These are phyloP conservation scores for Drosophila testacea DNA, from an alignment of 2,888 invertebrate genomes.

Conservation along the genomic window DNA sequence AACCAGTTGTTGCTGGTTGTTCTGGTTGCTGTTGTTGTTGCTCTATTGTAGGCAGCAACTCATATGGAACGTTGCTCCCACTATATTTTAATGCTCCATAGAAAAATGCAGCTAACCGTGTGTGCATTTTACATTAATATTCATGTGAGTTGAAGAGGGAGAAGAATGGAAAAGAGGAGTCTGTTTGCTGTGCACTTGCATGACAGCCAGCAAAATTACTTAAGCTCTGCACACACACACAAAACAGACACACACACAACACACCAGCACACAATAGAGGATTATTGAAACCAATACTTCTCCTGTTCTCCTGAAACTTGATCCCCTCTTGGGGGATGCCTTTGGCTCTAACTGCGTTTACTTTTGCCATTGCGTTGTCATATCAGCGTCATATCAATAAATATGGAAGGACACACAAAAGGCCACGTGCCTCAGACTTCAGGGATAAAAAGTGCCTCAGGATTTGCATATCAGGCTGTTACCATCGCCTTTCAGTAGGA, in stretches of 20 bases:
- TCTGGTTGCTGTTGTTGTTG: not conserved
- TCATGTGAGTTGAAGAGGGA: conserved; percentile 45
- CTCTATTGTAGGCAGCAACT: conserved; percentile 74
- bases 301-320: conserved; percentile 40
- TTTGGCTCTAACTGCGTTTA: conserved; percentile 18
- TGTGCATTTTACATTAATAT: conserved; percentile 79
- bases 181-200: conserved; percentile 78
- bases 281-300: conserved; percentile 55
- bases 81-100: conserved; percentile 71
- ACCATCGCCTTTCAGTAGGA: conserved; percentile 35
- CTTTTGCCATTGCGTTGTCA: conserved; percentile 61
- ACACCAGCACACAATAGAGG: conserved; percentile 33
- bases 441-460: conserved; percentile 37
- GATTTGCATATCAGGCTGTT: conserved; percentile 68
- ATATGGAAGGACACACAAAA: conserved; percentile 71
- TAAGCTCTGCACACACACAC: conserved; percentile 54
- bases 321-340: conserved; percentile 16
- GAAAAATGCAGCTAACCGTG: conserved; percentile 80
- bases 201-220: conserved; percentile 74
- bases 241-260: too few relatives aligned
- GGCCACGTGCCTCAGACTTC: conserved; percentile 47
- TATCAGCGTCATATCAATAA: conserved; percentile 79
- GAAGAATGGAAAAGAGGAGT: conserved; percentile 18
- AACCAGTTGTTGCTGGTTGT: conserved; percentile 24
- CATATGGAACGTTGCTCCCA: conserved; percentile 76